Evolutionary conservation across 2,113 vertebrate species (phyloP).

Genomic region (Forbesichthys agassizii): DNA sequence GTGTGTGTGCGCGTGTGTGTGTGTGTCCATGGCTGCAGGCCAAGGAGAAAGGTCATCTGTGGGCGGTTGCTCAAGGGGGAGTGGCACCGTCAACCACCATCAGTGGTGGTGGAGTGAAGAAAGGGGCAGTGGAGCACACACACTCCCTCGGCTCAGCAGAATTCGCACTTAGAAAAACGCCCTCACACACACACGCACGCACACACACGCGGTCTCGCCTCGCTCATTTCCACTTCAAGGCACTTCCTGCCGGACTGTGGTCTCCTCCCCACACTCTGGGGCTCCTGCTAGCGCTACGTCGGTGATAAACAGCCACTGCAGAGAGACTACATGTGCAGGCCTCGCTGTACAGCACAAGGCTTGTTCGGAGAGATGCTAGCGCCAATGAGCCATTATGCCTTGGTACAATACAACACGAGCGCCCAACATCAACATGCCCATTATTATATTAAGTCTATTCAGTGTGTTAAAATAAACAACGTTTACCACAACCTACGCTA

Average conservation of each 20-base stretch:
- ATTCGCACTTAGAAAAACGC: conserved; percentile 1
- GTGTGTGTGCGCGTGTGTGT: background rate
- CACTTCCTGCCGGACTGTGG: conserved; percentile 36
- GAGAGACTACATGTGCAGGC: too few relatives aligned
- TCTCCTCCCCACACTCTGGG: too few relatives aligned
- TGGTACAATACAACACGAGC: background rate
- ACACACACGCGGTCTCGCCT: conserved; percentile 15
- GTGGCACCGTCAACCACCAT: conserved; percentile 18
- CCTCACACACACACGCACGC: background rate
- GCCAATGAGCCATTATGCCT: conserved; percentile 11
- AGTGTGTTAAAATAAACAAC: conserved; percentile 24
- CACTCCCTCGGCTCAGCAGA: conserved; percentile 10
- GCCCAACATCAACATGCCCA: conserved; percentile 4
- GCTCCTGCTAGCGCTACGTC: too few relatives aligned
- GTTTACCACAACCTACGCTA: conserved; percentile 7
- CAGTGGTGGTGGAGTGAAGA: background rate
- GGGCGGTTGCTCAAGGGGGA: conserved; percentile 23
- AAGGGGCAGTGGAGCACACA: conserved; percentile 10
- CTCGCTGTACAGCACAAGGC: background rate
- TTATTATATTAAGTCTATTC: background rate
- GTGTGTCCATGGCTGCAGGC: conserved; percentile 21
- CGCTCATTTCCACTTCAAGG: conserved; percentile 73
- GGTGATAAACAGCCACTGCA: too few relatives aligned
- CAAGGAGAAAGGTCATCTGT: conserved; percentile 32
- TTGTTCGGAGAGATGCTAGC: conserved; percentile 15